Evolutionary conservation across 2,797 vertebrate genomes (phyloP), one percentile per base, ranked within the genome.

Genomic region (Tokudaia tokunoshimensis): DNA sequence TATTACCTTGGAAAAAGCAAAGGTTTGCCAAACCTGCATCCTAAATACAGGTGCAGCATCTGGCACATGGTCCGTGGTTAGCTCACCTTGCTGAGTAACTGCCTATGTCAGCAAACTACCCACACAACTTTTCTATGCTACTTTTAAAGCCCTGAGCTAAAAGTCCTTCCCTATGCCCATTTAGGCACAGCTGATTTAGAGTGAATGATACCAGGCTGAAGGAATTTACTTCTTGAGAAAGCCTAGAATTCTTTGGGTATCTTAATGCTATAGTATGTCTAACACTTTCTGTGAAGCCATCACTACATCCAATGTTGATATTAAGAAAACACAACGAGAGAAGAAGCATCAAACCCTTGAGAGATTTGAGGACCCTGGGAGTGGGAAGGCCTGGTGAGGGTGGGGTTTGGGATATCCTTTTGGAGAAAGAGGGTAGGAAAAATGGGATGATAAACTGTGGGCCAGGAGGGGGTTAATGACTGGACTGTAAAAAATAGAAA

Each of bases 51-150:
- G 24, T 13, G 24, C 7, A 10, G 29, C 72, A 47, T 0, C 15
- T 0, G 4, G n/a, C 0, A 8, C 12, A 2, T 12, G 29, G 9
- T 20, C 19, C 12, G 7, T 37, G 15, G 8, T 3, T 0, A 63
- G 24, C 4, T 0, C 9, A 37, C 75, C 20, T 65, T 37, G 41
- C 79, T 44, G 63, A 44, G 41, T 50, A 72, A 59, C 24, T 44
- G 41, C 4, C 15, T n/a, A 3, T 34, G 17, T 3, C n/a, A 7
- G 22, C 19, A n/a, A 19, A 13, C 41, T 1, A 14, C 2, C 17
- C 31, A 31, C 6, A 31, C 1, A 15, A 34, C 34, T 4, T 91
- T 70, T 82, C n/a, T 31, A 50, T n/a, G 63, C 75, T 72, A 41
- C 29, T 17, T 3, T 50, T 37, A 75, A 29, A 19, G 1, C 17